phyloP scores from a whole-genome alignment of 2,888 invertebrate species.

The Volucella zonaria region DNA sequence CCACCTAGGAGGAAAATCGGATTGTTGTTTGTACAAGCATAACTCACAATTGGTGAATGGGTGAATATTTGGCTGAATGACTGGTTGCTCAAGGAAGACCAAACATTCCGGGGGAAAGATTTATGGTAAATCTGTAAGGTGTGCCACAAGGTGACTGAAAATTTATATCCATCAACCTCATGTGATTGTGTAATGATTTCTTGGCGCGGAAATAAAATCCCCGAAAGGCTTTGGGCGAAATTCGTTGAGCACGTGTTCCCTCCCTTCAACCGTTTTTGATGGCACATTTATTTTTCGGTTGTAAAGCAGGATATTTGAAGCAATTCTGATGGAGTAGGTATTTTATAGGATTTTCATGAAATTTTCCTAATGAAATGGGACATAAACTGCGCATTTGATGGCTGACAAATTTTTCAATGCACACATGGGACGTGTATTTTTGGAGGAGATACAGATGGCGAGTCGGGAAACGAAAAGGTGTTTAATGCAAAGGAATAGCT shows the following conservation, averaged over 20 bases:
- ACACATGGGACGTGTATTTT: too few species aligned
- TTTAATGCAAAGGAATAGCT: too few species aligned
- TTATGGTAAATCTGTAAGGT: conserved; percentile 21
- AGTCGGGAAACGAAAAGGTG: too few species aligned
- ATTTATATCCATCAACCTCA: conserved; percentile 46
- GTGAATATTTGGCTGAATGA: conserved; percentile 8
- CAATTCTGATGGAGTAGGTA: too few species aligned
- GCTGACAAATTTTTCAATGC: too few species aligned
- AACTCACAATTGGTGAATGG: conserved; percentile 9
- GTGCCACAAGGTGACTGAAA: conserved; percentile 24
- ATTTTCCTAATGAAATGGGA: too few species aligned
- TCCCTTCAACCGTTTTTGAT: too few species aligned
- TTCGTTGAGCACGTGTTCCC: conserved; percentile 40
- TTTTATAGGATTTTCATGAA: too few species aligned
- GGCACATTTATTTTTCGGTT: neutral
- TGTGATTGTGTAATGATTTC: conserved; percentile 41
- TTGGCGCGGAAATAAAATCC: conserved; percentile 35
- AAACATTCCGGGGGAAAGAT: conserved; percentile 38
- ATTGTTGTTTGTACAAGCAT: conserved; percentile 35
- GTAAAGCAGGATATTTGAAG: neutral
- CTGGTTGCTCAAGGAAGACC: conserved; percentile 4
- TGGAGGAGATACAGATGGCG: too few species aligned
- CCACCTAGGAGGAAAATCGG: too few species aligned
- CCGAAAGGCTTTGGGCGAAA: conserved; percentile 29
- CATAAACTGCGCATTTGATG: too few species aligned